Base-by-base conservation (phyloP, 2,888 invertebrate species). In the Cerceris rybyensis region DNA sequence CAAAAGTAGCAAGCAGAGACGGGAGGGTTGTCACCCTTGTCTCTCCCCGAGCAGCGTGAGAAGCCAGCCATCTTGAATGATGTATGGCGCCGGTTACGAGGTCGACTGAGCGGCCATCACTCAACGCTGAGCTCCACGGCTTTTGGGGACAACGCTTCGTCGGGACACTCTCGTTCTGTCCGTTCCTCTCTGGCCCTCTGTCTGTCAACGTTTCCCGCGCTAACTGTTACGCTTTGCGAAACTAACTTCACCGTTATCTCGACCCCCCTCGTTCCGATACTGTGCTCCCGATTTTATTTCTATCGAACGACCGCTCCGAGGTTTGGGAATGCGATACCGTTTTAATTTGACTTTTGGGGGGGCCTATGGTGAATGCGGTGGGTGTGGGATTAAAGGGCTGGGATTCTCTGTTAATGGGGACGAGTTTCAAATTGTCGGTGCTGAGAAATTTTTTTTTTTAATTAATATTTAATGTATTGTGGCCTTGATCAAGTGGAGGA, bases 41-140 rank as follows among this genome's bases (percentile, higher is more conserved):
- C 88, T 89, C 86, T 90, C 86, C 79, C 85, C 84, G 87, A 87
- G 84, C 87, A 87, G 87, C 87, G 88, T 90, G 90, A 89, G 88
- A 88, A 90, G 88, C 90, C 92, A 92, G 92, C 92, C 92, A 93
- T 92, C 92, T 92, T 93, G 93, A 93, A 94, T 94, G 94, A 94
- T 94, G 93, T 94, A 94, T 93, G 93, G 93, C 93, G 93, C 93
- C 93, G 93, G 93, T 93, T 93, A 93, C 93, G 92, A 93, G 93
- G 93, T 93, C 93, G 93, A 90, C 93, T 92, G 92, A 92, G 93
- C 93, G 93, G 93, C 93, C 94, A 94, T 94, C 94, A 93, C 93
- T 94, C 93, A 94, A 93, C 90, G 86, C 80, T 86, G 79, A 86
- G 86, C 86, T 85, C 86, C 84, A 83, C 82, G 84, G 87, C 88